Percentiles rank a stretch among this genome's conserved stretches.
phyloP scores from a whole-genome alignment of 1,140 invertebrate genomes.

The Drosophila tani region DNA sequence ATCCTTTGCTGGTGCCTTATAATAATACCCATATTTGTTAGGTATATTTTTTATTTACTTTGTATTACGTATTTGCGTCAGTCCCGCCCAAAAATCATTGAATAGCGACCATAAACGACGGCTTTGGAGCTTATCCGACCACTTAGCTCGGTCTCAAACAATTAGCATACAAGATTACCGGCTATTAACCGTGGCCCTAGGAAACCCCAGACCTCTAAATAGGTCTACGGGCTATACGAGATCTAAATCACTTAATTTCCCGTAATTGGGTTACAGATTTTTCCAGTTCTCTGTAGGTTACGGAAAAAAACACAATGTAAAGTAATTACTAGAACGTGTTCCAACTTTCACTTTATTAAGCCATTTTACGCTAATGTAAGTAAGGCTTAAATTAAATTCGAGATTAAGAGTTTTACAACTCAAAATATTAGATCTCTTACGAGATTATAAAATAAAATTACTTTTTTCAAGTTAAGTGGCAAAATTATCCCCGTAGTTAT shows the following conservation, averaged over 20 bases:
- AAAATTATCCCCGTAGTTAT: too few relatives aligned
- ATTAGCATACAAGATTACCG: conserved; percentile 36
- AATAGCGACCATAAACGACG: conserved; percentile 13
- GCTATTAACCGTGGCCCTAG: conserved; percentile 41
- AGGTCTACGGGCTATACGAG: conserved; percentile 14
- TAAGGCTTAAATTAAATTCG: too few relatives aligned
- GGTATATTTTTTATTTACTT: conserved; percentile 21
- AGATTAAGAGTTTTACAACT: too few relatives aligned
- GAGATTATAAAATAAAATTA: too few relatives aligned
- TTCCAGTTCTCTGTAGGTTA: conserved; percentile 8
- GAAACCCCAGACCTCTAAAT: conserved; percentile 34
- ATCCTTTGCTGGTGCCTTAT: conserved; percentile 29
- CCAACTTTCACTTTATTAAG: conserved; percentile 1
- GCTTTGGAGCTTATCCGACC: conserved; percentile 17
- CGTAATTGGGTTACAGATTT: conserved; percentile 13
- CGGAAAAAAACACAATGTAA: conserved; percentile 28
- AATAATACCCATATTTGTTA: conserved; percentile 27
- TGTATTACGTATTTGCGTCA: conserved; percentile 37
- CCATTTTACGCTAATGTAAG: too few relatives aligned
- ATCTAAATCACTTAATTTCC: conserved; percentile 23
- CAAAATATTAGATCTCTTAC: too few relatives aligned
- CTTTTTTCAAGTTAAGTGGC: too few relatives aligned
- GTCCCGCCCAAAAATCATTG: conserved; percentile 41
- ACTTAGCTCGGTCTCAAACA: conserved; percentile 26
- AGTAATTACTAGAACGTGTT: conserved; percentile 8